Conservation (phyloP, 2,113 vertebrate species). For the Notechis scutatus region DNA sequence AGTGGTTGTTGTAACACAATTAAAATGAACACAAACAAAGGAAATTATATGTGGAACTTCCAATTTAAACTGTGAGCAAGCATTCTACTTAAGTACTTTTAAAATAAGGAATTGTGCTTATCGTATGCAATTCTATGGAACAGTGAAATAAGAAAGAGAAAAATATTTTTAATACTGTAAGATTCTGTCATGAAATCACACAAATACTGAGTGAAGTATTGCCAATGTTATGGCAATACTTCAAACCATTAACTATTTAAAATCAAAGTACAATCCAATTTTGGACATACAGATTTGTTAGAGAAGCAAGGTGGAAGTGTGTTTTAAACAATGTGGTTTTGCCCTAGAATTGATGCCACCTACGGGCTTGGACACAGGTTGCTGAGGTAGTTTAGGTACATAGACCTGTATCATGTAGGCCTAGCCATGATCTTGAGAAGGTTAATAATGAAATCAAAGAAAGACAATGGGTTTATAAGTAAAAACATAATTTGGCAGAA, state of each 20-base stretch:
- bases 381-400: background rate
- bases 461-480: background rate
- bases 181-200: background rate
- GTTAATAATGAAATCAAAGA: background rate
- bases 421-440: background rate
- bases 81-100: background rate
- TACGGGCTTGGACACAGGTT: background rate
- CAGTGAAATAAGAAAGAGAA: background rate
- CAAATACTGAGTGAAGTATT: background rate
- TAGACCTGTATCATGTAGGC: background rate
- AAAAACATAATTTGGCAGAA: background rate
- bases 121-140: background rate
- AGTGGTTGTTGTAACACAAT: background rate
- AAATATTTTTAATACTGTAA: background rate
- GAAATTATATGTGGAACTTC: background rate
- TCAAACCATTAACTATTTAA: background rate
- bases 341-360: background rate
- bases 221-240: background rate
- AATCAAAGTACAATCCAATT: background rate
- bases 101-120: background rate
- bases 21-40: background rate
- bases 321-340: background rate
- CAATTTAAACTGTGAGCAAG: background rate
- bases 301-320: background rate
- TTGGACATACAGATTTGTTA: background rate